phyloP scores from a whole-genome alignment of 2,888 invertebrate genomes.

The Melitaea athalia region DNA sequence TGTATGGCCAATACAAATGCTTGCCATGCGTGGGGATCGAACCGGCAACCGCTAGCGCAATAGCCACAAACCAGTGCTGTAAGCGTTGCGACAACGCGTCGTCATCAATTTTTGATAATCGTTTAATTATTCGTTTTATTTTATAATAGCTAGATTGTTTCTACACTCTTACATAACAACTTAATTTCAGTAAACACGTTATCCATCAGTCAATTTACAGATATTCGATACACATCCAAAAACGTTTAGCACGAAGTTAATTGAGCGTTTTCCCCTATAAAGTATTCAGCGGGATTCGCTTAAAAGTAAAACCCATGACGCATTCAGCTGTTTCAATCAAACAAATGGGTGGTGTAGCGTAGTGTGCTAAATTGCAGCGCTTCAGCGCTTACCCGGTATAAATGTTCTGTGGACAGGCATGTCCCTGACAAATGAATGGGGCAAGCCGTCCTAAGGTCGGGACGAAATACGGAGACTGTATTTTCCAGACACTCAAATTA shows the following conservation, averaged over 20 bases:
- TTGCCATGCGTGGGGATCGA: no score
- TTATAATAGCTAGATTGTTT: neutral
- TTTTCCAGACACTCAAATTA: constrained; percentile 17
- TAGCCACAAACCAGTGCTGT: no score
- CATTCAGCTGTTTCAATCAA: constrained; percentile 48
- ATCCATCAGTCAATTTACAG: constrained; percentile 20
- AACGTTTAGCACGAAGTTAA: constrained; percentile 43
- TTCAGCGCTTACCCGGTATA: constrained; percentile 44
- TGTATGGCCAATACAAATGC: no score
- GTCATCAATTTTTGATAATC: no score
- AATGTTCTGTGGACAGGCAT: constrained; percentile 43
- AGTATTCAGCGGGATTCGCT: constrained; percentile 48
- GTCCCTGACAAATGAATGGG: constrained; percentile 48
- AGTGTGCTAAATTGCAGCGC: constrained; percentile 47
- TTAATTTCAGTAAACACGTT: constrained; percentile 10
- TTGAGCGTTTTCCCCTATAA: constrained; percentile 44
- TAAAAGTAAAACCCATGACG: constrained; percentile 40
- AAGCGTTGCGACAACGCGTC: no score
- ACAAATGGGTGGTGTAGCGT: constrained; percentile 49
- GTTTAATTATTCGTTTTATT: no score
- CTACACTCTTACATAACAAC: neutral
- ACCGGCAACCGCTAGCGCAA: no score
- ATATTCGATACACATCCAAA: constrained; percentile 22
- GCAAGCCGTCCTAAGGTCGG: constrained; percentile 28
- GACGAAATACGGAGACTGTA: constrained; percentile 25